Evolutionary conservation across 2,888 invertebrate species (phyloP).

Genomic region (Lasioglossum oenotherae): DNA sequence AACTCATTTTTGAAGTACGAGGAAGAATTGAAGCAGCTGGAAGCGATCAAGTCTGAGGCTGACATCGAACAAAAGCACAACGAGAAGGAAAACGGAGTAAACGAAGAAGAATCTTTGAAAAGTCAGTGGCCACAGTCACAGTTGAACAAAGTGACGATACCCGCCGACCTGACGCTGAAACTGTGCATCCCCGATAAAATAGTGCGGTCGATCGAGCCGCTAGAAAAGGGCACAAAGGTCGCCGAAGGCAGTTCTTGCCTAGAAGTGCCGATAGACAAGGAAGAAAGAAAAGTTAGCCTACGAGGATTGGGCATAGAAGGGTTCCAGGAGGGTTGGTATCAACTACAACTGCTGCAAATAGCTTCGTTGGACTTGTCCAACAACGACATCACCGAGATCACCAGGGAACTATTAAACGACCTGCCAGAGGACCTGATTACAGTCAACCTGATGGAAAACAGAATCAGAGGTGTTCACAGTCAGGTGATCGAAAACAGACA

Average conservation of each 20-base stretch:
- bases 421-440: conserved; percentile 66
- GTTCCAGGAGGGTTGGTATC: conserved; percentile 77
- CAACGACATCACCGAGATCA: conserved; percentile 73
- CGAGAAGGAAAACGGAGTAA: background rate
- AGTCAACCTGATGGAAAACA: conserved; percentile 68
- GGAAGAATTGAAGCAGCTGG: conserved; percentile 47
- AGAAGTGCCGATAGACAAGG: conserved; percentile 46
- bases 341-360: conserved; percentile 59
- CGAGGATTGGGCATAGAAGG: conserved; percentile 62
- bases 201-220: conserved; percentile 62
- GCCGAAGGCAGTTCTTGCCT: conserved; percentile 51
- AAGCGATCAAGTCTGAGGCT: conserved; percentile 23
- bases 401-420: conserved; percentile 72
- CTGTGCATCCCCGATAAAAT: conserved; percentile 65
- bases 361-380: conserved; percentile 65
- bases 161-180: conserved; percentile 54
- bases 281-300: conserved; percentile 52
- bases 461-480: conserved; percentile 62
- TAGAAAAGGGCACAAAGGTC: conserved; percentile 53
- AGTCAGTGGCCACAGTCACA: background rate
- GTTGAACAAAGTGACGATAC: background rate
- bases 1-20: conserved; percentile 69
- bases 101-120: background rate
- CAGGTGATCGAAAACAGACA: conserved; percentile 73
- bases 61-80: conserved; percentile 18